Evolutionary conservation across 2,113 vertebrate species (phyloP).

Genomic region (Typhlomys cinereus): DNA sequence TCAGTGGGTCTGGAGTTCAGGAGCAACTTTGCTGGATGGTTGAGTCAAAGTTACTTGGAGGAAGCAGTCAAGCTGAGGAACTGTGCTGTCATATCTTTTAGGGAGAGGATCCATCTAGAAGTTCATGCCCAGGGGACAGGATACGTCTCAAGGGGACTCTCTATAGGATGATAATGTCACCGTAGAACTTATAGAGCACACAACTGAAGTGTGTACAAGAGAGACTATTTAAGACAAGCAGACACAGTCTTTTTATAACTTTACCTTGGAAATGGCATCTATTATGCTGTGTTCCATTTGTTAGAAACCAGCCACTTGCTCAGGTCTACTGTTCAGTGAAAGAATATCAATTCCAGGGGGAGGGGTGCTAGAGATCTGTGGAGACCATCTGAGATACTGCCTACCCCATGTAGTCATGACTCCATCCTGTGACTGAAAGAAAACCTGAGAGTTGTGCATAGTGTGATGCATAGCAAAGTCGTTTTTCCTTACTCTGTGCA

Average conservation of each 20-base stretch:
- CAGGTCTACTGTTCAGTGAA: not conserved
- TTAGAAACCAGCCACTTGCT: not conserved
- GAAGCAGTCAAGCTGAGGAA: not conserved
- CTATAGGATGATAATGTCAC: fast-evolving
- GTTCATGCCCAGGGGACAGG: not conserved
- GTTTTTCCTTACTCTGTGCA: not conserved
- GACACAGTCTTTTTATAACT: not conserved
- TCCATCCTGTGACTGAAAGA: fast-evolving
- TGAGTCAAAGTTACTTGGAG: not conserved
- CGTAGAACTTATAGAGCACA: not conserved
- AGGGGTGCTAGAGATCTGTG: not conserved
- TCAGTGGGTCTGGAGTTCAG: not conserved
- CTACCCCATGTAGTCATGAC: fast-evolving
- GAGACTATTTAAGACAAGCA: not conserved
- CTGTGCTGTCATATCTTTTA: too few species aligned
- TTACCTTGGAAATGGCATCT: not conserved
- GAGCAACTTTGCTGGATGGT: not conserved
- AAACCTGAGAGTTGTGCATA: fast-evolving
- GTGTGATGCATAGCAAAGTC: fast-evolving
- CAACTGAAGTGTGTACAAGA: not conserved
- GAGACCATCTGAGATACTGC: not conserved
- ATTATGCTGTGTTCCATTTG: not conserved
- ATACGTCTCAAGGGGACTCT: not conserved
- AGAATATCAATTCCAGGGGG: not conserved
- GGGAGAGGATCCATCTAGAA: not conserved